Percentiles rank a stretch among this genome's conserved stretches.
Conservation (phyloP, 2,888 invertebrate genomes). For the Hymenopus coronatus region DNA sequence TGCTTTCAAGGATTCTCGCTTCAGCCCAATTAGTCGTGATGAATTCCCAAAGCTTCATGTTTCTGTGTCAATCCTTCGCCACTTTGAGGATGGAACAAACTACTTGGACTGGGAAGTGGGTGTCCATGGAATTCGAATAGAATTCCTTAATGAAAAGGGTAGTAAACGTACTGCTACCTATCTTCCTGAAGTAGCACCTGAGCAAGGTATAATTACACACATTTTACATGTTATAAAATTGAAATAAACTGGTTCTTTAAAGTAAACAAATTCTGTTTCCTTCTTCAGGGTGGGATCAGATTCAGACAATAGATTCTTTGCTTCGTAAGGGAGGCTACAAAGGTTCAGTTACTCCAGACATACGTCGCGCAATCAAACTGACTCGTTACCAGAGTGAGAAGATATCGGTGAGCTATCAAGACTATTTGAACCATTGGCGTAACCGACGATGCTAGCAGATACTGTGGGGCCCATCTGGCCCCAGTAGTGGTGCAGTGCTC, state of each 20-base stretch:
- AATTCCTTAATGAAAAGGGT: constrained; percentile 91
- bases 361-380: constrained; percentile 85
- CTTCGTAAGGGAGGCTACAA: constrained; percentile 96
- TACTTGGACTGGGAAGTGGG: constrained; percentile 98
- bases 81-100: constrained; percentile 94
- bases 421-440: constrained; percentile 69
- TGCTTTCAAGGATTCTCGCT: constrained; percentile 96
- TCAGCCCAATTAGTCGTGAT: constrained; percentile 90
- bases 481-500: constrained; percentile 35
- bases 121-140: constrained; percentile 95
- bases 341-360: constrained; percentile 82
- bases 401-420: constrained; percentile 82
- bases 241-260: neutral
- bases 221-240: neutral
- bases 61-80: constrained; percentile 91
- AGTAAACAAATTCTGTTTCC: constrained; percentile 30
- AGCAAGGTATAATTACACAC: constrained; percentile 74
- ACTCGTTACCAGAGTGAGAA: constrained; percentile 97
- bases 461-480: constrained; percentile 54
- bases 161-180: constrained; percentile 96
- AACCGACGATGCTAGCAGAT: constrained; percentile 70
- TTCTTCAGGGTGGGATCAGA: constrained; percentile 91
- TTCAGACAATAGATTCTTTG: constrained; percentile 96
- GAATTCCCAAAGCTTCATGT: constrained; percentile 91
- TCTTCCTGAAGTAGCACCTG: constrained; percentile 95